Base-by-base conservation (phyloP, 2,888 invertebrate species). In the Himalopsyche tibetana region DNA sequence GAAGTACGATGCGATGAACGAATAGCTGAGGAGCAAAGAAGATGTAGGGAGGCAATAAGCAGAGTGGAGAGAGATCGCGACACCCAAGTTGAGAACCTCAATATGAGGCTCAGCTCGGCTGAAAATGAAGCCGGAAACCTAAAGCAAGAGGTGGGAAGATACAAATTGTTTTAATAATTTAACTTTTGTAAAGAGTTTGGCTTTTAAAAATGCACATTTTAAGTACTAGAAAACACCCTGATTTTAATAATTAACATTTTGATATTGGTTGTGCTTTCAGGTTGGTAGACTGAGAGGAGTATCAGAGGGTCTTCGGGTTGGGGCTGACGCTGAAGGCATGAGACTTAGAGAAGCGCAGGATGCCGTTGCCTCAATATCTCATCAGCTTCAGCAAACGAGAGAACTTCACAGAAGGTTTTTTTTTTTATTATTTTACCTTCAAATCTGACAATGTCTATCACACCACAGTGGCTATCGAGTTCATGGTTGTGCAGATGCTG, bases 1-100 rank as follows among this genome's bases (percentile, higher is more conserved):
- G 97, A 97, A 91, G 93, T 95, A 89, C 94, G 96, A 88, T 94
- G 95, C 89, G 96, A 96, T 89, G 96, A 96, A 90, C 94, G 95
- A 85, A 92, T 96, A 89, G 94, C 94, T 79, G 97, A 97, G 89
- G 98, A 98, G 90, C 97, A 98, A 91, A 94, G 95, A 89, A 94
- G 98, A 89, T 96, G 97, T 90, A 95, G 97, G 88, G 98, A 99
- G 90, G 94, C 96, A 85, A 94, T 97, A 89, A 94, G 95, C 36
- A 94, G 98, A 83, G 94, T 97, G 82, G 98, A 98, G 90, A 94
- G 98, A 55, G 98, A 98, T 91, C 96, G 93, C 1, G 93, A 93
- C 89, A 90, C 92, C 19, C 93, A 93, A 89, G 90, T 93, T n/a
- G 89, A 91, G 0, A 91, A 92, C 5, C 91, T 93, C 88, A 92